Evolutionary conservation across 2,888 invertebrate species (phyloP).

Genomic region (Actias luna): DNA sequence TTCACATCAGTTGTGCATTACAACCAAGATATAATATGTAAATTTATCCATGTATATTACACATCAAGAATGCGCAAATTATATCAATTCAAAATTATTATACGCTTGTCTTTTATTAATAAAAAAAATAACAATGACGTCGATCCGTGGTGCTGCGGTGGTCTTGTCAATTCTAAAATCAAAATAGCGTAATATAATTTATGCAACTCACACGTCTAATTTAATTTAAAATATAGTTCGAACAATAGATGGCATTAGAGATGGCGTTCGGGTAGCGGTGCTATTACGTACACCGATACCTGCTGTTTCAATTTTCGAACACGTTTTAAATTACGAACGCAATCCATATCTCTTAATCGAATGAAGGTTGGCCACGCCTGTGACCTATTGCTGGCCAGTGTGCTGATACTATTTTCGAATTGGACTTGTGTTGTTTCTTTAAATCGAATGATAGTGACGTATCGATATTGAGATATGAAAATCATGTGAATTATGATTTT

Average conservation of each 20-base stretch:
- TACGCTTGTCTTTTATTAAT: no score
- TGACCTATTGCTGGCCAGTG: slow-evolving; percentile 58
- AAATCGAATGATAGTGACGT: background rate
- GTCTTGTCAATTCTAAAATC: slow-evolving; percentile 4
- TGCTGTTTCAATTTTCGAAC: slow-evolving; percentile 77
- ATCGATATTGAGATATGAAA: background rate
- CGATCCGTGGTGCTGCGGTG: background rate
- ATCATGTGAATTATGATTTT: background rate
- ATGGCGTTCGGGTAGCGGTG: slow-evolving; percentile 32
- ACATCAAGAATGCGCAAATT: no score
- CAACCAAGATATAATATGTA: no score
- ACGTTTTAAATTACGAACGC: slow-evolving; percentile 68
- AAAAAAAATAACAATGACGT: background rate
- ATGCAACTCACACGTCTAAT: slow-evolving; percentile 43
- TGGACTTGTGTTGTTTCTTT: background rate
- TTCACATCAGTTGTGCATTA: no score
- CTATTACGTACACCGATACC: slow-evolving; percentile 56
- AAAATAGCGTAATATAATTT: slow-evolving; percentile 16
- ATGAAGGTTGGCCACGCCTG: slow-evolving; percentile 57
- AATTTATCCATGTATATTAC: no score
- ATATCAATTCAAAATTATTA: no score
- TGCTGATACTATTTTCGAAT: slow-evolving; percentile 14
- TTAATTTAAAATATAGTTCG: slow-evolving; percentile 53
- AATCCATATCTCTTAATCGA: slow-evolving; percentile 63
- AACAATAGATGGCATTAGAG: slow-evolving; percentile 51